phyloP scores from a whole-genome alignment of 2,888 invertebrate genomes.

The Leptopilina syphax region DNA sequence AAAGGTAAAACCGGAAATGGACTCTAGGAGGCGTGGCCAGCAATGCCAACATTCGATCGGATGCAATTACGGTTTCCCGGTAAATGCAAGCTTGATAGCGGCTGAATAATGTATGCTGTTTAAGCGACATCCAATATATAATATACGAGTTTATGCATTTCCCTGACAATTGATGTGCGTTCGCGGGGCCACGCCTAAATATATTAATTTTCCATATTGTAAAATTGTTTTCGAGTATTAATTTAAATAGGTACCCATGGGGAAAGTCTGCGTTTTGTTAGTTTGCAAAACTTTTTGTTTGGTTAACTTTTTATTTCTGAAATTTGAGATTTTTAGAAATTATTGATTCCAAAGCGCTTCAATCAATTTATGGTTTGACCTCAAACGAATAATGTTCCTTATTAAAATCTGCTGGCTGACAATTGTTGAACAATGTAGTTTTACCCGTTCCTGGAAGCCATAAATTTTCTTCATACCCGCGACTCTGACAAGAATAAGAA shows the following conservation, averaged over 20 bases:
- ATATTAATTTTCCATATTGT: not conserved
- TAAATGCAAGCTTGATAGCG: slow-evolving; percentile 70
- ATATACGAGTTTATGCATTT: not conserved
- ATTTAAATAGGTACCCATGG: too few species aligned
- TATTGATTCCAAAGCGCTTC: too few species aligned
- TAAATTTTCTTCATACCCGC: slow-evolving; percentile 16
- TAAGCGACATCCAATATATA: slow-evolving; percentile 58
- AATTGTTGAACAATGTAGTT: slow-evolving; percentile 15
- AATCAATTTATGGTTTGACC: too few species aligned
- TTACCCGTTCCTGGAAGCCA: slow-evolving; percentile 1
- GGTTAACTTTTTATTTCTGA: not conserved
- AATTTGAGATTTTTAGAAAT: not conserved
- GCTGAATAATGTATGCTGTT: slow-evolving; percentile 75
- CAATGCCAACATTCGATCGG: slow-evolving; percentile 66
- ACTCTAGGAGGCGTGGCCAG: slow-evolving; percentile 71
- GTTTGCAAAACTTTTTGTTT: not conserved
- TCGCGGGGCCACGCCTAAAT: slow-evolving; percentile 17
- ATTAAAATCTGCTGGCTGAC: not conserved
- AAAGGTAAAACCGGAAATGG: slow-evolving; percentile 70
- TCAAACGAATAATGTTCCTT: too few species aligned
- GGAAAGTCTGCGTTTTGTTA: too few species aligned
- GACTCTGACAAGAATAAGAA: slow-evolving; percentile 27
- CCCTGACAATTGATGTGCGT: slow-evolving; percentile 6
- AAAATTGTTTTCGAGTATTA: not conserved
- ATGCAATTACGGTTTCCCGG: slow-evolving; percentile 71